Evolutionary conservation across 2,888 invertebrate species (phyloP), one percentile per base, ranked within the genome.

Genomic region (Syrista parreyssii): DNA sequence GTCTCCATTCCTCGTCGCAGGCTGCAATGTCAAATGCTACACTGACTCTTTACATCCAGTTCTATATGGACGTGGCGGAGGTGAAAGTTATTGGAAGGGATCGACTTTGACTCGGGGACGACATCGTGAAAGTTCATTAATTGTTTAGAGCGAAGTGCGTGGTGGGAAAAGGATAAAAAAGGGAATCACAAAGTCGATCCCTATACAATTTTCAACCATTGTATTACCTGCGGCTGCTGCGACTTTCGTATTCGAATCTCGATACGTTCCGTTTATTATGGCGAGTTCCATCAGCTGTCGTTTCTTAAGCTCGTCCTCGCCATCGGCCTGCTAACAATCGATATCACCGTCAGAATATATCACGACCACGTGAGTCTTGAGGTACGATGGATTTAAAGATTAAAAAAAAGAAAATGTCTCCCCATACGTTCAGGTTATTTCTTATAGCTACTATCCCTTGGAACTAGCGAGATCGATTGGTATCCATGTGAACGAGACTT

Each of bases 221-320:
- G 9, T 55, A 55, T 55, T 93, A 96, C 97, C 97, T 95, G 96
- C 95, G 86, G 95, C 95, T 89, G 96, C 95, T 86, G 96, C 95
- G 87, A 96, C 96, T 93, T 97, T 98, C 86, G 96, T 94, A 91
- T 97, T 97, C 80, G 98, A 98, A 92, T 99, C 98, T 92, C 99
- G 95, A 94, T 99, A 99, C 78, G 99, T 99, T 92, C 99, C 99
- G 92, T 99, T 99, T 92, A 99, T 99, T 90, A 99, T 99, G 90
- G 99, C 99, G 92, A 99, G 94, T 93, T 99, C 99, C 99, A 99
- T 99, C 89, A 99, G 94, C 93, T 99, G 99, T 91, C 99, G 96
- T 93, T 99, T 99, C 95, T 99, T 99, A 91, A 99, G 93, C 92
- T 99, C 99, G 93, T 99, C 99, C 94, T 99, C 99, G 82, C 99